These are phyloP conservation scores for Labia minor DNA, from an alignment of 2,888 invertebrate genomes.

Conservation along the genomic window DNA sequence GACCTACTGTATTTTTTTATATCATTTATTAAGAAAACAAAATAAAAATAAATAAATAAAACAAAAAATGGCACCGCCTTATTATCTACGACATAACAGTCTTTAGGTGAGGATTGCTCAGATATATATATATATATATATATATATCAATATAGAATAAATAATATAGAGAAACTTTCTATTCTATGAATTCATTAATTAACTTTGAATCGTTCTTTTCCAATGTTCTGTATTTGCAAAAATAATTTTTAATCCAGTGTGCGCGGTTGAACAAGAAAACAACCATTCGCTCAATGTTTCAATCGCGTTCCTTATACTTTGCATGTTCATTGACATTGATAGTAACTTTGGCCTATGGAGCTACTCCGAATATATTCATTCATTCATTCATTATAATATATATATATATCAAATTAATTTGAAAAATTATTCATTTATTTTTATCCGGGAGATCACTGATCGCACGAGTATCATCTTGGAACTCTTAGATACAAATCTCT, in stretches of 20 bases:
- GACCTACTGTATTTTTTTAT: not conserved
- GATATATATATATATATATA: not conserved
- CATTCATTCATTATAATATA: not conserved
- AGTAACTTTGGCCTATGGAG: not conserved
- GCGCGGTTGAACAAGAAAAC: not conserved
- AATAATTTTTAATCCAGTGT: not conserved
- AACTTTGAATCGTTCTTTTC: constrained; percentile 4
- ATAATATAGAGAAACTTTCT: not conserved
- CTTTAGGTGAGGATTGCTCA: not conserved
- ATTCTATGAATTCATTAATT: not conserved
- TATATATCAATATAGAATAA: too few relatives aligned
- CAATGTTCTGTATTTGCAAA: not conserved
- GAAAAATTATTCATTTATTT: not conserved
- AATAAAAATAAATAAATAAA: too few relatives aligned
- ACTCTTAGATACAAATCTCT: not conserved
- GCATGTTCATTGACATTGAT: not conserved
- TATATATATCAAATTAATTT: too few relatives aligned
- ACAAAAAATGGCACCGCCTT: not conserved
- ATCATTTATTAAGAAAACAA: not conserved
- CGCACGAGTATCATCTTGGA: not conserved
- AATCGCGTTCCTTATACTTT: not conserved
- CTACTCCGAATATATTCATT: not conserved
- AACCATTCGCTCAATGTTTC: not conserved
- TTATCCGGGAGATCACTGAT: not conserved
- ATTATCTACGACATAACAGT: not conserved